Percentiles rank a stretch among this genome's conserved stretches.
Conservation (phyloP, 2,797 vertebrate genomes). For the Gambusia yucatana region DNA sequence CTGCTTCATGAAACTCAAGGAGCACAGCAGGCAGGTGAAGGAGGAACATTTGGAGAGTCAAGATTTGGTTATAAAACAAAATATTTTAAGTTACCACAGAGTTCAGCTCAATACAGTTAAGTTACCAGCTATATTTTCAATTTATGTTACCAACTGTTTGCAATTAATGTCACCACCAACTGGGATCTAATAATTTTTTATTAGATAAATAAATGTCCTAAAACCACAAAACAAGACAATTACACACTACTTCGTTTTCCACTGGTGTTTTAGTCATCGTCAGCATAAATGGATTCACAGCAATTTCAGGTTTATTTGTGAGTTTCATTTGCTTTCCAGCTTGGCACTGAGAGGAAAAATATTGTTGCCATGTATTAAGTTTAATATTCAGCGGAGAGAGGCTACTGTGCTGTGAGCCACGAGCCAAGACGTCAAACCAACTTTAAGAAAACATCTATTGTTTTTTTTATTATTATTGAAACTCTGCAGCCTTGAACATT, state of each 20-base stretch:
- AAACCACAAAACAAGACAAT: neutral
- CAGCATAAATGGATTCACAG: neutral
- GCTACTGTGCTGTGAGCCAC: neutral
- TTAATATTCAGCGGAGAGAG: neutral
- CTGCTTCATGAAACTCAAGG: neutral
- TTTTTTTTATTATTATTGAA: constrained; percentile 1
- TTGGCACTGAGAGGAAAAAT: neutral
- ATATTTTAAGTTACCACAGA: too few relatives aligned
- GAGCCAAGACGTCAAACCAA: neutral
- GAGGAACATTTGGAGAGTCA: neutral
- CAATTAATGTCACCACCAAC: too few relatives aligned
- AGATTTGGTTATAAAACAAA: neutral
- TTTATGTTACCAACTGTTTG: too few relatives aligned
- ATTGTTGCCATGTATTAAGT: neutral
- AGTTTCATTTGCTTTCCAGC: neutral
- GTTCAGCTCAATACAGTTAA: neutral
- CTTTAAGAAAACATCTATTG: neutral
- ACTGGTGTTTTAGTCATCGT: neutral
- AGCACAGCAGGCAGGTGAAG: neutral
- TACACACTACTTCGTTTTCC: neutral
- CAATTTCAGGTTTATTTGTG: neutral
- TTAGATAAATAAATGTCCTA: neutral
- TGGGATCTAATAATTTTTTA: neutral
- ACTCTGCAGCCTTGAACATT: constrained; percentile 6
- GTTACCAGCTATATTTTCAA: too few relatives aligned